Percentiles rank a stretch among this genome's conserved stretches.
Evolutionary conservation across 2,113 vertebrate species (phyloP).

Genomic region (Siniperca knerii): DNA sequence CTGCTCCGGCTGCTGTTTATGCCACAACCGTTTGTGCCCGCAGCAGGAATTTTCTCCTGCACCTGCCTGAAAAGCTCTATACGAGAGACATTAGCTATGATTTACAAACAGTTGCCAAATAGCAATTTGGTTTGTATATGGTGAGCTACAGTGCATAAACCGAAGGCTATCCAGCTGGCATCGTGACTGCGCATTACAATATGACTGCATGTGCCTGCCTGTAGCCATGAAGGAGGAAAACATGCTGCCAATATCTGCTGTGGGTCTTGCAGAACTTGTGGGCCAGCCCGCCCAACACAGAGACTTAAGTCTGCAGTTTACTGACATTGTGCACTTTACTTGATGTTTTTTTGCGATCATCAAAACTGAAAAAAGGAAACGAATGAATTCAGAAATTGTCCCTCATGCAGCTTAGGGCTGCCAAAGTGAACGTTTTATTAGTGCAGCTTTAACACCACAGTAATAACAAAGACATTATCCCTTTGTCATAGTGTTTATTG

Average conservation of each 20-base stretch:
- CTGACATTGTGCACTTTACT: neutral
- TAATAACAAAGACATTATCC: neutral
- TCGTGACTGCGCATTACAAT: neutral
- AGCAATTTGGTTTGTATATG: conserved; percentile 59
- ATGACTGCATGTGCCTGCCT: conserved; percentile 22
- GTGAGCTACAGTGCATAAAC: conserved; percentile 25
- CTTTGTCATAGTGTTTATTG: neutral
- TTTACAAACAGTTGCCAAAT: conserved; percentile 54
- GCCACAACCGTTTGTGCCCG: neutral
- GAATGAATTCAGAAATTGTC: neutral
- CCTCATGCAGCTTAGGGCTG: too few relatives aligned
- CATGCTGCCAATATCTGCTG: conserved; percentile 39
- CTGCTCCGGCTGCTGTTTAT: neutral
- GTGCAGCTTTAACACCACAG: neutral
- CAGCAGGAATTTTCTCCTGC: conserved; percentile 2
- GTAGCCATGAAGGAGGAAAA: conserved; percentile 13
- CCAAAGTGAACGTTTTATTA: neutral
- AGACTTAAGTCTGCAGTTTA: neutral
- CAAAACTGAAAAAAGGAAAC: neutral
- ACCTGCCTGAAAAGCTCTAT: conserved; percentile 39
- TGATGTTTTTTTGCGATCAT: neutral
- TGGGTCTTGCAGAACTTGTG: neutral
- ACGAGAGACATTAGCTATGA: conserved; percentile 12
- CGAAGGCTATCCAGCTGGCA: conserved; percentile 42
- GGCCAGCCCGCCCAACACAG: neutral